Conservation (phyloP, 2,888 invertebrate species). For the Clusia tigrina region DNA sequence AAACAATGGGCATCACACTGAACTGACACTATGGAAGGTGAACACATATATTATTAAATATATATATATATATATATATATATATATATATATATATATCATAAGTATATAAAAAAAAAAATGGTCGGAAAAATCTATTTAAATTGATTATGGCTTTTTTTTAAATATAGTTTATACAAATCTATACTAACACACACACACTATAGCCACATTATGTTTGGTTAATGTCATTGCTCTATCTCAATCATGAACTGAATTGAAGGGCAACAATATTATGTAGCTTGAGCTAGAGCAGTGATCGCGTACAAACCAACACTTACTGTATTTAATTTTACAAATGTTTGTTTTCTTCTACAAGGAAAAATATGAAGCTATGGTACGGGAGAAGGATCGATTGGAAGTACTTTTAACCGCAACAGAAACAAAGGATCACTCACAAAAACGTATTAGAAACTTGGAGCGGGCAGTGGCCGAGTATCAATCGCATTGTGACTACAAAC, state of each 20-base stretch:
- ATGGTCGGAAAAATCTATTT: too few species aligned
- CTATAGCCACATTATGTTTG: too few species aligned
- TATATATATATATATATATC: too few species aligned
- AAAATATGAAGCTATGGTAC: conserved; percentile 51
- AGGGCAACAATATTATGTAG: too few species aligned
- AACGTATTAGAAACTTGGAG: conserved; percentile 39
- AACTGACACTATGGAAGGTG: conserved; percentile 65
- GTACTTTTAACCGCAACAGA: conserved; percentile 48
- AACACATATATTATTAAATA: conserved; percentile 3
- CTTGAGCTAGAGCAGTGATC: too few species aligned
- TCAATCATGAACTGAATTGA: neutral
- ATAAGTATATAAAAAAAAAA: too few species aligned
- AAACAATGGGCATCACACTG: conserved; percentile 56
- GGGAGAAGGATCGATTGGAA: conserved; percentile 57
- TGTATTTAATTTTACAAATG: neutral
- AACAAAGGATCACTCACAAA: conserved; percentile 25
- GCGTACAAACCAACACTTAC: neutral
- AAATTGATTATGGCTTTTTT: too few species aligned
- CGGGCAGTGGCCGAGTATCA: conserved; percentile 42
- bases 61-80: neutral
- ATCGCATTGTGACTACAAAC: conserved; percentile 42
- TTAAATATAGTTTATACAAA: too few species aligned
- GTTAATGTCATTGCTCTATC: too few species aligned
- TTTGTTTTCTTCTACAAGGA: conserved; percentile 38
- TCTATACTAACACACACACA: too few species aligned